Percentiles rank a stretch among this genome's conserved stretches.
These are phyloP conservation scores for Centropyge bicolor DNA, from an alignment of 2,797 vertebrate genomes.

Conservation along the genomic window DNA sequence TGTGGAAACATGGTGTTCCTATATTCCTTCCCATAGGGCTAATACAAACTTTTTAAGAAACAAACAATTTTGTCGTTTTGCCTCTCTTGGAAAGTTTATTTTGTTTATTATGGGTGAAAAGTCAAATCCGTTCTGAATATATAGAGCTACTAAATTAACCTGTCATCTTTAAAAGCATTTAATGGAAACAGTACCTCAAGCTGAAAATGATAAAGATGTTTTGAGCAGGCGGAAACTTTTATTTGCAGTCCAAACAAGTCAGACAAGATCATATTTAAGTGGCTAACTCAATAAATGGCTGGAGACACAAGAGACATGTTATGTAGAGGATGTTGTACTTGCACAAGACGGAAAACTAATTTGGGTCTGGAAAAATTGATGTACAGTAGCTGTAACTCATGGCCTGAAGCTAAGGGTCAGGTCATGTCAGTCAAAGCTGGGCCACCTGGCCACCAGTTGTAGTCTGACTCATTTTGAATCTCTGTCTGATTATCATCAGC, in stretches of 20 bases:
- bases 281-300: slow-evolving; percentile 26
- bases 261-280: slow-evolving; percentile 40
- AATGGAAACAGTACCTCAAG: slow-evolving; percentile 34
- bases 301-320: slow-evolving; percentile 32
- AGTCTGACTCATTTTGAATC: background rate
- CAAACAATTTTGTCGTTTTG: slow-evolving; percentile 10
- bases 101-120: background rate
- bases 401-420: slow-evolving; percentile 14
- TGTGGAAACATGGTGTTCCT: slow-evolving; percentile 20
- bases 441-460: slow-evolving; percentile 9
- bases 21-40: background rate
- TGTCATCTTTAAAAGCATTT: slow-evolving; percentile 50
- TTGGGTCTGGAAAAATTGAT: slow-evolving; percentile 25
- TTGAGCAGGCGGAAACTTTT: slow-evolving; percentile 15
- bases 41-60: background rate
- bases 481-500: background rate
- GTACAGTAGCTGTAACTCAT: slow-evolving; percentile 4
- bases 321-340: slow-evolving; percentile 29
- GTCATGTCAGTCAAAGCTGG: slow-evolving; percentile 19
- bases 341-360: slow-evolving; percentile 38
- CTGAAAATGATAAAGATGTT: slow-evolving; percentile 43
- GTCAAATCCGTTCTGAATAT: slow-evolving; percentile 13
- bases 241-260: slow-evolving; percentile 10
- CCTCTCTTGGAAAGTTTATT: slow-evolving; percentile 2
- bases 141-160: slow-evolving; percentile 18